Evolutionary conservation across 2,113 vertebrate genomes (phyloP), one percentile per base, ranked within the genome.

Genomic region (Butorides virescens): DNA sequence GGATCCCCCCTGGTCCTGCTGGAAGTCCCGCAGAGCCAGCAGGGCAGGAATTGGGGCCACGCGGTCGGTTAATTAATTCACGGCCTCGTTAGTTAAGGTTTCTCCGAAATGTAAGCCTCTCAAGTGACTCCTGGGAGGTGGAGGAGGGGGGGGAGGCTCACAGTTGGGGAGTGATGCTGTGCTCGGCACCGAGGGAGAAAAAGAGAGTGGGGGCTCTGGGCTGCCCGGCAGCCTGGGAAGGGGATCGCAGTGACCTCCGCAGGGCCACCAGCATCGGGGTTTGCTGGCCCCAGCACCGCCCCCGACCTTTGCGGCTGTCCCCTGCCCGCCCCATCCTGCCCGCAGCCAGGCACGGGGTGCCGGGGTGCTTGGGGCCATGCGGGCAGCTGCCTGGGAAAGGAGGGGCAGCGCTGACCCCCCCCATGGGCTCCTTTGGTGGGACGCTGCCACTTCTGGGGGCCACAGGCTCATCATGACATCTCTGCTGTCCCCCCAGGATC

Each of bases 401-500:
- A 27, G 58, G 23, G 9, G 42, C 42, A 20, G 21, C 3, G 3
- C 75, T n/a, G 47, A 16, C 39, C 20, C 20, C 34, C 8, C 8
- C 17, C 4, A 0, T 8, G 47, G 67, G 58, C n/a, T 49, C 10
- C 58, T 37, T 0, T 1, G 46, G 50, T 17, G 78, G 53, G 37
- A 3, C 3, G 23, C 26, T 32, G 77, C 53, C 2, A 0, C 14
- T 23, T 15, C 70, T 6, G 5, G 53, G 34, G 37, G 19, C 49
- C 16, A 0, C 1, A 0, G 44, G 62, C 37, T 29, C 0, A 0
- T 8, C 0, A 6, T 73, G 55, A 49, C 37, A 1, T 1, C 32
- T 37, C 23, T 18, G 36, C 47, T 71, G 66, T 67, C 63, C 71
- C 58, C 32, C 0, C 92, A 99, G 99, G 99, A 99, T 90, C 99